A percentile compares a stretch with the other conserved stretches of the same genome.
These are phyloP conservation scores for Nephrotoma appendiculata DNA, from an alignment of 2,888 invertebrate species.

Conservation along the genomic window DNA sequence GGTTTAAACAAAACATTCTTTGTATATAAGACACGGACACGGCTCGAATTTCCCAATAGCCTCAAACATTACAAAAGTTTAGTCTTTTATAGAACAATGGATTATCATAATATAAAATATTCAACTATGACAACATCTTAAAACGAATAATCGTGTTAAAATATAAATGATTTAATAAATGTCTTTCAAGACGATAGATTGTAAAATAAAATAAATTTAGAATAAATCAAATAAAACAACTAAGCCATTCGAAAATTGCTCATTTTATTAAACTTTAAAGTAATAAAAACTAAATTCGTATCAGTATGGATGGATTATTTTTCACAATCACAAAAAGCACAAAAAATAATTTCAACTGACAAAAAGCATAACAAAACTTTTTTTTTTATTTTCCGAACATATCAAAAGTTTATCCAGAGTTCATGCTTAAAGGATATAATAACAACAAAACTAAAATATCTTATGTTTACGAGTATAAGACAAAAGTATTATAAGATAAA, in stretches of 20 bases:
- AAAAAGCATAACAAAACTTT: background rate
- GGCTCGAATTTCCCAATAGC: no score
- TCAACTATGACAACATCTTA: no score
- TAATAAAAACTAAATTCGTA: background rate
- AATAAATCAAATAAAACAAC: background rate
- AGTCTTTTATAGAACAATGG: no score
- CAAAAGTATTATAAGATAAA: background rate
- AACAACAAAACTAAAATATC: background rate
- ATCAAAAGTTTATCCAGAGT: background rate
- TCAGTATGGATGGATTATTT: background rate
- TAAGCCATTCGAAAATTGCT: background rate
- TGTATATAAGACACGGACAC: no score
- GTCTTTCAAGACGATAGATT: no score
- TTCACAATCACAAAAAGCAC: background rate
- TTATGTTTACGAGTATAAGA: background rate
- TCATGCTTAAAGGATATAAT: background rate
- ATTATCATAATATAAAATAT: no score
- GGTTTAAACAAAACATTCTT: no score
- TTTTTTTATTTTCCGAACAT: background rate
- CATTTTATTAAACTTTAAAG: background rate
- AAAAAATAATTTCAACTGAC: background rate
- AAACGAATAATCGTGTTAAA: no score
- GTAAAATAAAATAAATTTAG: no score
- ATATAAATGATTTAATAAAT: no score
- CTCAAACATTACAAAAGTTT: no score